These are phyloP conservation scores for Melanotaenia nigrans DNA, from an alignment of 2,797 vertebrate species.

Conservation along the genomic window DNA sequence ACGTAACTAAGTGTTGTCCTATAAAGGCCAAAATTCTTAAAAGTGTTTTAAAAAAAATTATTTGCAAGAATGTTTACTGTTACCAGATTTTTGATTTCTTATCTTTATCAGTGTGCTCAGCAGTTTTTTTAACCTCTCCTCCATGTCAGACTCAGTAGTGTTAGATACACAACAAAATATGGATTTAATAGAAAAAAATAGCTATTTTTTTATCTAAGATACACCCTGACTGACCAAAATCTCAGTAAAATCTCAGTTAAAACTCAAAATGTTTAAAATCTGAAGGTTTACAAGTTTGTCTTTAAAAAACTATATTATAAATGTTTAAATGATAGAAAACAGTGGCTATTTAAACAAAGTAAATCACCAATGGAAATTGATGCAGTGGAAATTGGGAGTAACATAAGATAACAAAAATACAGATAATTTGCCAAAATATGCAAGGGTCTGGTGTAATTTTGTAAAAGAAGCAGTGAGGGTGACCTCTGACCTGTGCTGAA, in stretches of 20 bases:
- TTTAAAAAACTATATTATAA: not conserved
- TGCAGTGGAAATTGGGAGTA: not conserved
- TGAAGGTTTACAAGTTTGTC: not conserved
- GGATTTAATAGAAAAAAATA: not conserved
- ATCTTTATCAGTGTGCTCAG: no score
- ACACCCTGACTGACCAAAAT: no score
- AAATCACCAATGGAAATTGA: not conserved
- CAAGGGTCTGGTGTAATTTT: constrained; percentile 1
- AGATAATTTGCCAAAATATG: constrained; percentile 13
- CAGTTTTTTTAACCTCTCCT: no score
- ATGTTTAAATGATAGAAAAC: not conserved
- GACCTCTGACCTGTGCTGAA: constrained; percentile 16
- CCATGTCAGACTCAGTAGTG: not conserved
- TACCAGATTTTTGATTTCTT: no score
- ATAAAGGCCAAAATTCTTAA: no score
- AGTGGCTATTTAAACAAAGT: no score
- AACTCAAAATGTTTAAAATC: not conserved
- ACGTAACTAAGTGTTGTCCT: no score
- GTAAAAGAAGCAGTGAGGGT: not conserved
- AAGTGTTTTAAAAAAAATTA: no score
- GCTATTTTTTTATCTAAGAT: no score
- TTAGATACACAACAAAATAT: not conserved
- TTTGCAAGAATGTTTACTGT: no score
- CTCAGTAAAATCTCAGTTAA: not conserved
- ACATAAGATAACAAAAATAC: constrained; percentile 9